Percentiles rank a stretch among this genome's conserved stretches.
Conservation (phyloP, 2,113 vertebrate species). For the Zeus faber region DNA sequence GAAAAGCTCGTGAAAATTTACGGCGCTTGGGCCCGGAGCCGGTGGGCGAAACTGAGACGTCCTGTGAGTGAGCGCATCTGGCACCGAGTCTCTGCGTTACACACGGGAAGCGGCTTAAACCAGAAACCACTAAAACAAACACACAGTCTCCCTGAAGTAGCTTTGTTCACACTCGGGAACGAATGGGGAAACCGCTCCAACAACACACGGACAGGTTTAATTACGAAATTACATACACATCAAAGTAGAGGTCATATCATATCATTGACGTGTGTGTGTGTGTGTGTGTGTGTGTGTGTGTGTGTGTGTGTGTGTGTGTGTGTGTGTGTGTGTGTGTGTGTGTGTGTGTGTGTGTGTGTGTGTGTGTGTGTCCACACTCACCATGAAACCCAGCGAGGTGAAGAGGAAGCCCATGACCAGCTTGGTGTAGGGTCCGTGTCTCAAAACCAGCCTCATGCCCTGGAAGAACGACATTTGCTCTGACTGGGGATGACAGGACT, state of each 20-base stretch:
- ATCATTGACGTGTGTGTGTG: no score
- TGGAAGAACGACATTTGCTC: slow-evolving; percentile 82
- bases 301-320: no score
- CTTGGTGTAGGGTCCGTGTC: slow-evolving; percentile 87
- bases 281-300: no score
- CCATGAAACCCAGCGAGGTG: slow-evolving; percentile 94
- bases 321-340: no score
- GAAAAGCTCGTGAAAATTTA: not conserved
- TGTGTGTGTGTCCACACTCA: slow-evolving; percentile 52
- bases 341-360: not conserved
- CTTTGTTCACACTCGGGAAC: no score
- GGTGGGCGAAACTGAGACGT: not conserved
- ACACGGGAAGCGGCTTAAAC: not conserved
- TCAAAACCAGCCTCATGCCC: slow-evolving; percentile 89
- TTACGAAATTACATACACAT: no score
- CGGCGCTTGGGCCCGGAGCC: not conserved
- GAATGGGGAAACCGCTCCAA: no score
- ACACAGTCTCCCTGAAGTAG: not conserved
- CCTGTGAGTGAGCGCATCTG: not conserved
- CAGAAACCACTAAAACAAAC: slow-evolving; percentile 3
- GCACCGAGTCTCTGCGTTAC: not conserved
- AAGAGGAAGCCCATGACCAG: slow-evolving; percentile 93
- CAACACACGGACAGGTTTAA: no score
- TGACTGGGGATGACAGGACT: slow-evolving; percentile 67
- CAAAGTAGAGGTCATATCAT: no score